Conservation (phyloP, 2,888 invertebrate genomes). For the Spodoptera exigua region DNA sequence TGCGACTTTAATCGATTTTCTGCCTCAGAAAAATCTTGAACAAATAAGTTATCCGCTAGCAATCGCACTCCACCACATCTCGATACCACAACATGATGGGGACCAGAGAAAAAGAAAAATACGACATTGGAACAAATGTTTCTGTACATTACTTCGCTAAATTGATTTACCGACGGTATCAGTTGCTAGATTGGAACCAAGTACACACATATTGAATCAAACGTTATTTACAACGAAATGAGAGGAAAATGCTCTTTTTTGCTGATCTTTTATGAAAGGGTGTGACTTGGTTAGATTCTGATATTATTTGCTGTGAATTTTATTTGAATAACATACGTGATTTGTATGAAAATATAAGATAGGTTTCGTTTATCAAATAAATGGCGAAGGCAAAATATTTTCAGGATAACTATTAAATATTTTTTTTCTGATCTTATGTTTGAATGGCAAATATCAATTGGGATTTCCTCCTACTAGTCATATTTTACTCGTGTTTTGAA, state of each 20-base stretch:
- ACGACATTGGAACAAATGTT: slow-evolving; percentile 71
- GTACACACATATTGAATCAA: slow-evolving; percentile 55
- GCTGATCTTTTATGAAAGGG: slow-evolving; percentile 26
- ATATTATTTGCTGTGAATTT: slow-evolving; percentile 3
- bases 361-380: too few species aligned
- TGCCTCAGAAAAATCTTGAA: background rate
- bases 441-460: too few species aligned
- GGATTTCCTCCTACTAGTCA: too few species aligned
- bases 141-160: slow-evolving; percentile 65
- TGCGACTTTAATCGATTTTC: too few species aligned
- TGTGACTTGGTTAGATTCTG: slow-evolving; percentile 11
- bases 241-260: slow-evolving; percentile 22
- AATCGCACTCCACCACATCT: slow-evolving; percentile 19
- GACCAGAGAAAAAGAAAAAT: slow-evolving; percentile 64
- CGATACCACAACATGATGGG: slow-evolving; percentile 63
- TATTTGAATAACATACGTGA: too few species aligned
- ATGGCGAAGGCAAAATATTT: too few species aligned
- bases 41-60: background rate
- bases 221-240: slow-evolving; percentile 51
- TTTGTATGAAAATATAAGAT: too few species aligned
- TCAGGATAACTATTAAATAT: too few species aligned
- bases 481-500: too few species aligned
- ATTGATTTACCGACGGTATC: slow-evolving; percentile 63
- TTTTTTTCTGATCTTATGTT: too few species aligned
- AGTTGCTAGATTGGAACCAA: slow-evolving; percentile 53